phyloP scores from a whole-genome alignment of 2,797 vertebrate genomes.

The Microhierax caerulescens region DNA sequence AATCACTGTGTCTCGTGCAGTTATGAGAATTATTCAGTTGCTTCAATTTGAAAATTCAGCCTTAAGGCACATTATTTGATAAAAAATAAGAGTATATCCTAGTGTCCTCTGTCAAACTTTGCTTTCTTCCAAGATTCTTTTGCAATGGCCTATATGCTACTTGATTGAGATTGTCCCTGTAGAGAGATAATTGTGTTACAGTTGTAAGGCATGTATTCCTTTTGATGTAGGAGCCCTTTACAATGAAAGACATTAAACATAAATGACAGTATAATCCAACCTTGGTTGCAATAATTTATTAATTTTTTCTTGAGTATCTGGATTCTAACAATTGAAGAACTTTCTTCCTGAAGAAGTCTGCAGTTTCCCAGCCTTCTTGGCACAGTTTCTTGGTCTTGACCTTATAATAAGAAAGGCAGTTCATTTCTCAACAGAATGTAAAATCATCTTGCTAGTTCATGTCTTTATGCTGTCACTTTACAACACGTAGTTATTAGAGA shows the following conservation, averaged over 20 bases:
- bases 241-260: slow-evolving; percentile 10
- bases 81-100: slow-evolving; percentile 24
- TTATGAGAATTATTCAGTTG: not conserved
- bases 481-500: not conserved
- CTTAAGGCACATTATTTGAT: not conserved
- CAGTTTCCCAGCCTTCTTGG: not conserved
- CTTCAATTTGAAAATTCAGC: not conserved
- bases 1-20: slow-evolving; percentile 31
- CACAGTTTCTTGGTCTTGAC: not conserved
- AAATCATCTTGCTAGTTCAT: not conserved
- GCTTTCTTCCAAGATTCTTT: not conserved
- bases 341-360: not conserved
- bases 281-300: slow-evolving; percentile 19
- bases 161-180: not conserved
- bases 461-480: slow-evolving; percentile 10
- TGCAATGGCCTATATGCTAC: not conserved
- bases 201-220: not conserved
- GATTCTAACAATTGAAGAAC: not conserved
- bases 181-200: slow-evolving; percentile 17
- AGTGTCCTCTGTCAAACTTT: not conserved
- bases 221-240: not conserved
- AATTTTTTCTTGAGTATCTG: not conserved
- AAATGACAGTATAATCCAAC: slow-evolving; percentile 15
- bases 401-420: not conserved
- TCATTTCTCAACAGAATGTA: not conserved